These are phyloP conservation scores for Unio delphinus DNA, from an alignment of 2,888 invertebrate genomes.

Conservation along the genomic window DNA sequence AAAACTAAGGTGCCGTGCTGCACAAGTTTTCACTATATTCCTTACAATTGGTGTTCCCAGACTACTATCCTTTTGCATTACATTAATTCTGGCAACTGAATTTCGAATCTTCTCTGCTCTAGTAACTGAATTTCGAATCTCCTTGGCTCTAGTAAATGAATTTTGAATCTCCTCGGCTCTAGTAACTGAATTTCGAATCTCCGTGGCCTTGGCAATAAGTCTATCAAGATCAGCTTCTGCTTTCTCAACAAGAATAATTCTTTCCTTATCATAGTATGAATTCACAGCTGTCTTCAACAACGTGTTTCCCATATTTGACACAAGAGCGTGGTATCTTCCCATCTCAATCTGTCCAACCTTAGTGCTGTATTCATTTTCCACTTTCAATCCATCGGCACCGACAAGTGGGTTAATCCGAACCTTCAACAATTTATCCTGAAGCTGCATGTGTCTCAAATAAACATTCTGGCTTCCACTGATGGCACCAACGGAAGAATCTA, in stretches of 20 bases:
- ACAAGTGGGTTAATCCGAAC: conserved; percentile 29
- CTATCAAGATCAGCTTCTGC: conserved; percentile 29
- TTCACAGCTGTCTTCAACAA: conserved; percentile 37
- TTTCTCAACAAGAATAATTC: conserved; percentile 23
- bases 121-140: no score
- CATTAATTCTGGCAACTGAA: no score
- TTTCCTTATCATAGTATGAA: conserved; percentile 45
- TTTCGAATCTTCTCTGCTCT: no score
- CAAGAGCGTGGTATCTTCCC: conserved; percentile 48
- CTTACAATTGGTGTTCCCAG: no score
- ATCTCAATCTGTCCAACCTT: conserved; percentile 47
- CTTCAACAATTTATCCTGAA: conserved; percentile 43
- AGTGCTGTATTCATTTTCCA: conserved; percentile 44
- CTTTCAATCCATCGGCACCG: conserved; percentile 34
- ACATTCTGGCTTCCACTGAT: conserved; percentile 22
- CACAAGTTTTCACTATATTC: no score
- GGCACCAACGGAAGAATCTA: conserved; percentile 8
- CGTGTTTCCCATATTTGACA: no score
- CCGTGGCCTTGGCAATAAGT: conserved; percentile 28
- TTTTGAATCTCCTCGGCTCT: no score
- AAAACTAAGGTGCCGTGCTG: no score
- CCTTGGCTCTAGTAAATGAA: no score
- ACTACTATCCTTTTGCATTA: no score
- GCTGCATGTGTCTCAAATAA: conserved; percentile 31
- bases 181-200: conserved; percentile 16